Evolutionary conservation across 2,113 vertebrate species (phyloP), one percentile per base, ranked within the genome.

Genomic region (Dissostichus mawsoni): DNA sequence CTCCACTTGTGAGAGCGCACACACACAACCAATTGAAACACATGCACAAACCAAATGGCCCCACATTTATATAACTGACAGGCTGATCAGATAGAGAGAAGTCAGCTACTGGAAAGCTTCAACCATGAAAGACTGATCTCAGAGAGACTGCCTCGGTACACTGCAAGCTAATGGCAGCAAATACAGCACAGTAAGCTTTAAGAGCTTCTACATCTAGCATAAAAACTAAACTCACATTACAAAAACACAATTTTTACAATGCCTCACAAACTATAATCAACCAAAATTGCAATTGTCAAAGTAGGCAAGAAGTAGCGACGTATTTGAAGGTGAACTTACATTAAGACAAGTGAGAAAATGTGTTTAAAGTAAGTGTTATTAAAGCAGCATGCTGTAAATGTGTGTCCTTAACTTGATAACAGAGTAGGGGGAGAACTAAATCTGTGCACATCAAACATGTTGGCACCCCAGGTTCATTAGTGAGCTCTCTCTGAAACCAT

Each of bases 51-150:
- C 74, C 72, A 82, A 82, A 83, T 23, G 67, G 73, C 70, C 64
- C 33, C 59, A 63, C 29, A 70, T 85, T 85, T 82, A 56, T 55
- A 85, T 78, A 77, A 53, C 59, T 70, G 74, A 84, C 61, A 80
- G 59, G 58, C 65, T 55, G 20, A 23, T 78, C 74, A 69, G 52
- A 76, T 44, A 55, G 44, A 72, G 51, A 66, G 18, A 74, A 74
- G 57, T 86, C 79, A 74, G 58, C 52, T 57, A 69, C 68, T 85
- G 69, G 61, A 85, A 73, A 64, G 69, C 65, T 72, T 76, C 23
- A 47, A 80, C 25, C 20, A 70, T 90, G 36, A 41, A 41, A 41
- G 36, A 41, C 5, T 41, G 75, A 90, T 72, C 75, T 91, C 84
- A 91, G 63, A 69, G 36, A 66, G 59, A 72, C n/a, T 48, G 79